phyloP scores from a whole-genome alignment of 2,888 invertebrate genomes.

The Bruchidius siliquastri region DNA sequence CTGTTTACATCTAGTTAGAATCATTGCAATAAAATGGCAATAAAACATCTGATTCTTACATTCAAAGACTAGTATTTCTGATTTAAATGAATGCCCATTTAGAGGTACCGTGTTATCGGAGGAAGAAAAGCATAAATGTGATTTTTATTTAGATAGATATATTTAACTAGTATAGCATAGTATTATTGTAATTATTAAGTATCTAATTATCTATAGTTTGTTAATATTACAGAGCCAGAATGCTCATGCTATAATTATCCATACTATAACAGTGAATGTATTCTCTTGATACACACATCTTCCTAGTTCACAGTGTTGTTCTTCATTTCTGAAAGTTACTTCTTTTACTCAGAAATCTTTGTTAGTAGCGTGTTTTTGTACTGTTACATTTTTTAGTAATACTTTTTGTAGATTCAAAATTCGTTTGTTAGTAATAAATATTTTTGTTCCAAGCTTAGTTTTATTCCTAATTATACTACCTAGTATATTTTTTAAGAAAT shows the following conservation, averaged over 20 bases:
- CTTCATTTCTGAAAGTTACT: not conserved
- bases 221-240: not conserved
- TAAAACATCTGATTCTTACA: no score
- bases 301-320: not conserved
- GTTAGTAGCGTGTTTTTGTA: not conserved
- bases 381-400: not conserved
- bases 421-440: not conserved
- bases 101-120: not conserved
- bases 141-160: not conserved
- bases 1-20: no score
- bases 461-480: no score
- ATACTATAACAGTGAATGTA: not conserved
- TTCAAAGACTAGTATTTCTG: no score
- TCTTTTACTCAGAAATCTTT: not conserved
- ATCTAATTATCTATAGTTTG: not conserved
- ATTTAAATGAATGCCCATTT: no score
- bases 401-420: not conserved
- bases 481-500: no score
- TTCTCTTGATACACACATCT: not conserved
- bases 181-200: not conserved
- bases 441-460: not conserved
- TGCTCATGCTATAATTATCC: not conserved
- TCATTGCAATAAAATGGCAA: no score
- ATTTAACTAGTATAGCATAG: not conserved
- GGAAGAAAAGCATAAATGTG: not conserved